Evolutionary conservation across 2,113 vertebrate genomes (phyloP), one percentile per base, ranked within the genome.

Genomic region (Miniopterus natalensis): DNA sequence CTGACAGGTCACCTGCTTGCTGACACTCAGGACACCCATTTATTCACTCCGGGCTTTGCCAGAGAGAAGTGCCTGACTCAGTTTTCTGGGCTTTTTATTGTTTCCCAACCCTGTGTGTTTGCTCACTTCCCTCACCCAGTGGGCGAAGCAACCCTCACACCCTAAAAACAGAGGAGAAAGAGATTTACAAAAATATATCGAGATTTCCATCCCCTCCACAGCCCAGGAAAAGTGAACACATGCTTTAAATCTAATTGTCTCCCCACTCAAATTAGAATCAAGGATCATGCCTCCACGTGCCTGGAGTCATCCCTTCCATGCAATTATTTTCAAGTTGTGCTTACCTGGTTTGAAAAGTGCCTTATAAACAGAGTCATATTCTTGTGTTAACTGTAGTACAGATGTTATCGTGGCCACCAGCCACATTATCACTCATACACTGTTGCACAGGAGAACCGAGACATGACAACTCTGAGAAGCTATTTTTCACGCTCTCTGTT

Each of bases 161-260:
- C 47, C 96, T 96, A 96, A 97, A 96, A 93, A 92, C 80, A 96
- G 74, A 95, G 74, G 29, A 84, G 51, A 83, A 95, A 57, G 63
- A 92, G 87, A 97, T 55, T 90, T 81, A 83, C 23, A 78, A 95
- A 96, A 90, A 80, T 74, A 81, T 27, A 85, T 63, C 42, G 75
- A 78, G 51, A 80, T 73, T 63, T 71, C 77, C 31, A 53, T 81
- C 84, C 81, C 17, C 23, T 94, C 91, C 25, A 65, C 63, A 92
- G 47, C 61, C n/a, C 68, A 71, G 79, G 55, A 90, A 92, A 90
- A 92, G 77, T 55, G 53, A 81, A 45, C 75, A 81, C 11, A 59
- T 17, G 42, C 31, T 86, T 51, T 63, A 61, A 86, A 91, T 70
- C 68, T 95, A 95, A 92, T 96, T 94, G 94, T 77, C 85, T 94